Percentiles rank a stretch among this genome's conserved stretches.
phyloP scores from a whole-genome alignment of 2,888 invertebrate species.

The Hydraecia micacea region DNA sequence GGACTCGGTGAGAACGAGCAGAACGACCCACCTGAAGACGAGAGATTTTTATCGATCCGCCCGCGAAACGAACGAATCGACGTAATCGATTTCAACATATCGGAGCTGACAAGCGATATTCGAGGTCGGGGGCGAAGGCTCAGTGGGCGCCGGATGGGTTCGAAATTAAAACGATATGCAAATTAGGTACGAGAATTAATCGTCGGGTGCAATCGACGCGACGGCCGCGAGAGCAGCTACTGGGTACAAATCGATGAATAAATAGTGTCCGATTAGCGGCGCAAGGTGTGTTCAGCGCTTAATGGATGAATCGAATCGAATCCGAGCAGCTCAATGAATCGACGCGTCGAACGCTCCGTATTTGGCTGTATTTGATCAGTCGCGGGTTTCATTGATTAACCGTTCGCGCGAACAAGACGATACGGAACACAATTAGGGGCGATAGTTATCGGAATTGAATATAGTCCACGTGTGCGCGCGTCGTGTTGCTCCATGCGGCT shows the following conservation, averaged over 20 bases:
- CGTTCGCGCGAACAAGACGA: conserved; percentile 71
- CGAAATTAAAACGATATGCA: conserved; percentile 89
- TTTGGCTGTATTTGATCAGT: conserved; percentile 79
- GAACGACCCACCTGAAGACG: conserved; percentile 79
- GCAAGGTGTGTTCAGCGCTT: conserved; percentile 80
- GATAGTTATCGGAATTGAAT: conserved; percentile 65
- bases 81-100: conserved; percentile 87
- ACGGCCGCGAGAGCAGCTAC: conserved; percentile 83
- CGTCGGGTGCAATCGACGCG: conserved; percentile 84
- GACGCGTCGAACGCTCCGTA: conserved; percentile 75
- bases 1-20: conserved; percentile 74
- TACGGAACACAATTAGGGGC: conserved; percentile 70
- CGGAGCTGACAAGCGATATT: conserved; percentile 84
- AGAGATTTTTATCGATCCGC: conserved; percentile 79
- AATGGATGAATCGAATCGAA: conserved; percentile 83
- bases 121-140: conserved; percentile 84
- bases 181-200: conserved; percentile 86
- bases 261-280: conserved; percentile 85
- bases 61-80: conserved; percentile 82
- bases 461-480: conserved; percentile 45
- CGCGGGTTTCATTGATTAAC: conserved; percentile 79
- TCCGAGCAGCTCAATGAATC: conserved; percentile 80
- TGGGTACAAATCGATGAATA: conserved; percentile 88
- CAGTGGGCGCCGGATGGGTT: conserved; percentile 88
- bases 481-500: conserved; percentile 22